A percentile compares a stretch with the other conserved stretches of the same genome.
phyloP scores from a whole-genome alignment of 2,888 invertebrate species.

The Cephus rjabovi region DNA sequence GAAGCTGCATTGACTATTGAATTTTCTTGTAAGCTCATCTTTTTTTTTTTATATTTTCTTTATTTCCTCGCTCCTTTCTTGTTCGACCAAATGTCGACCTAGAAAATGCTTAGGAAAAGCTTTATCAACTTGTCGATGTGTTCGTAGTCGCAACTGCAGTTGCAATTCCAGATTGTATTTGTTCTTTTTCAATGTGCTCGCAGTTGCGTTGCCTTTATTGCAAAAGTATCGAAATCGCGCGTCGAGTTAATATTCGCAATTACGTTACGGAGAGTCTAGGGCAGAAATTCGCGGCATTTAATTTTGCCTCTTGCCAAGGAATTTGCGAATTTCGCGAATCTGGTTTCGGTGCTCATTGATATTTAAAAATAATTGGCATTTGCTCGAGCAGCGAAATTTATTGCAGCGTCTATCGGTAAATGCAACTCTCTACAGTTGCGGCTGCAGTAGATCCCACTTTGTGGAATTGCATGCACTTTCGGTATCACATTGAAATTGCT shows the following conservation, averaged over 20 bases:
- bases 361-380: neutral
- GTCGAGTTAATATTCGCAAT: too few species aligned
- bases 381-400: neutral
- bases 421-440: neutral
- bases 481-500: neutral
- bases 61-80: neutral
- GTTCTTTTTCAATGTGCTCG: neutral
- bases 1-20: neutral
- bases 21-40: neutral
- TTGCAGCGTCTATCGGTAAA: neutral
- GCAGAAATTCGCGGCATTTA: neutral
- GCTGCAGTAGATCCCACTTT: too few species aligned
- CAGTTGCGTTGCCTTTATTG: neutral
- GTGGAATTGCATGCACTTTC: neutral
- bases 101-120: neutral
- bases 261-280: too few species aligned
- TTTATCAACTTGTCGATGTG: neutral
- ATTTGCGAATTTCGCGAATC: neutral
- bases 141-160: neutral
- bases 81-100: neutral
- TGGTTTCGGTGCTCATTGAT: neutral
- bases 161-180: neutral
- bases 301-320: neutral
- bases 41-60: neutral
- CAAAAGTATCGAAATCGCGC: too few species aligned